Conservation (phyloP, 2,797 vertebrate genomes). For the Chrysocyon brachyurus region DNA sequence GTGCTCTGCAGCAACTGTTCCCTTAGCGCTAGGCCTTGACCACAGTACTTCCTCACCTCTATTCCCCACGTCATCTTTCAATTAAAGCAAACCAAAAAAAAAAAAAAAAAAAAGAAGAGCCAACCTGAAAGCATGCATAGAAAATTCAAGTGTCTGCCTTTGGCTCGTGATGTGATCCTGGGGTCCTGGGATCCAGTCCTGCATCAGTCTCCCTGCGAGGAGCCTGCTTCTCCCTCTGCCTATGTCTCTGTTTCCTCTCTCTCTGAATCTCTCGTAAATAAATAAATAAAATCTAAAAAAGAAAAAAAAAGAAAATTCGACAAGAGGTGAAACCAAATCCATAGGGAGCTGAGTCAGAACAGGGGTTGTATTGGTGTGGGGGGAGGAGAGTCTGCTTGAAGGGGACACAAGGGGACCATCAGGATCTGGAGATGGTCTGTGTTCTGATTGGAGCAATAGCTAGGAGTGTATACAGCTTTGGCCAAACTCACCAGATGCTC, state of each 20-base stretch:
- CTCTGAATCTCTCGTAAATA: too few relatives aligned
- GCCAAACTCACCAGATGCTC: too few relatives aligned
- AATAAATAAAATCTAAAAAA: too few relatives aligned
- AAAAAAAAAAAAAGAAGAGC: not conserved
- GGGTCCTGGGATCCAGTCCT: too few relatives aligned
- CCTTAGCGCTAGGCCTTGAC: not conserved
- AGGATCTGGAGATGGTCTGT: not conserved
- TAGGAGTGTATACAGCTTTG: fast-evolving
- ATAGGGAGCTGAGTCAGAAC: fast-evolving
- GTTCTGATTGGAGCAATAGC: not conserved
- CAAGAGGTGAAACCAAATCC: not conserved
- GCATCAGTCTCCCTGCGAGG: too few relatives aligned
- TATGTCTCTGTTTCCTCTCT: too few relatives aligned
- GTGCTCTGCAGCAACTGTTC: fast-evolving
- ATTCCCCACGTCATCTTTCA: fast-evolving
- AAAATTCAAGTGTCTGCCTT: not conserved
- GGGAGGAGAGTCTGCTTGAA: fast-evolving
- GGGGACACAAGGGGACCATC: fast-evolving
- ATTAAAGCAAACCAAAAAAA: not conserved
- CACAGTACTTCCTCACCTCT: not conserved
- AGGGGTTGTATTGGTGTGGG: not conserved
- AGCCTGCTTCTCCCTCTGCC: too few relatives aligned
- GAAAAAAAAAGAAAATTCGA: not conserved
- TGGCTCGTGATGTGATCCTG: too few relatives aligned
- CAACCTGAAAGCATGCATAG: fast-evolving